These are phyloP conservation scores for Holocentrus rufus DNA, from an alignment of 2,797 vertebrate species.

Conservation along the genomic window DNA sequence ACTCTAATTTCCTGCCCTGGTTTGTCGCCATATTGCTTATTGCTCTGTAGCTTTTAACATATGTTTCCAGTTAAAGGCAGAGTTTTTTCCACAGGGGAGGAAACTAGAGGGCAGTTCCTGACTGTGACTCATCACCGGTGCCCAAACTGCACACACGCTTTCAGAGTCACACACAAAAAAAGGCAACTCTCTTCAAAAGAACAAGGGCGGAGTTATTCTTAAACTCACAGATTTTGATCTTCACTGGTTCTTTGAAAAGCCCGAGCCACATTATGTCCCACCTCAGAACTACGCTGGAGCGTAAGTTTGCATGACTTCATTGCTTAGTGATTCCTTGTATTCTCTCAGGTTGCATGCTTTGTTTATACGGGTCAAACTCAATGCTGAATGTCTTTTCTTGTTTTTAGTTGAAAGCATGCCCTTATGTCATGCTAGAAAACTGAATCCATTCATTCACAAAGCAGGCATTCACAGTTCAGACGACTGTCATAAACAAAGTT, in stretches of 20 bases:
- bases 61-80: constrained; percentile 64
- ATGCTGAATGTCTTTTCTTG: not conserved
- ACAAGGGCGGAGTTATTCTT: not conserved
- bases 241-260: constrained; percentile 10
- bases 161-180: constrained; percentile 4
- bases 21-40: constrained; percentile 23
- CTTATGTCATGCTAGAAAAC: constrained; percentile 7
- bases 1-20: not conserved
- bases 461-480: not conserved
- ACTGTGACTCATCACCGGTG: constrained; percentile 58
- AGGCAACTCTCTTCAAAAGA: constrained; percentile 1
- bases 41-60: constrained; percentile 51
- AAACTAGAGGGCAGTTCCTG: constrained; percentile 62
- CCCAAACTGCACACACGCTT: constrained; percentile 23
- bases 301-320: constrained; percentile 60
- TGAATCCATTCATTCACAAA: constrained; percentile 17
- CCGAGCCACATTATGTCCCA: constrained; percentile 16
- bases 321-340: constrained; percentile 28
- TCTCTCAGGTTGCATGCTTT: not conserved
- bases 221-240: constrained; percentile 8
- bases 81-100: constrained; percentile 55
- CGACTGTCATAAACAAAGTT: not conserved
- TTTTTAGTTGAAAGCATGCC: constrained; percentile 1
- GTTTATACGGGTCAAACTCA: not conserved
- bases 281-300: constrained; percentile 30